Evolutionary conservation across 64 coral and sea anemone genomes (phyloP).

Genomic region (Catalaphyllia jardinei): DNA sequence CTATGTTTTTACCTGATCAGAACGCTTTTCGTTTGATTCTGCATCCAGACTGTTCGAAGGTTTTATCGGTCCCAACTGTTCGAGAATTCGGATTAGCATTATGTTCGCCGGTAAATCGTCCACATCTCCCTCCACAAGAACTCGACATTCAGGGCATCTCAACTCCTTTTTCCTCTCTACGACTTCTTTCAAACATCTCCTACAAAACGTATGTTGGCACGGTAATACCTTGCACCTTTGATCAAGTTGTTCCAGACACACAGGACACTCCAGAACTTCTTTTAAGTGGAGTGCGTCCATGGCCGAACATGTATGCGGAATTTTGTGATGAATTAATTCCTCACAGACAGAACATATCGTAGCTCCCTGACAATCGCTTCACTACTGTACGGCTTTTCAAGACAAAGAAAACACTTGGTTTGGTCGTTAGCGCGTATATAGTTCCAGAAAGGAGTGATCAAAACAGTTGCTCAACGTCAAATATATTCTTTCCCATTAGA

Average conservation of each 20-base stretch:
- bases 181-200: slow-evolving; percentile 75
- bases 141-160: slow-evolving; percentile 92
- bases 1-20: background rate
- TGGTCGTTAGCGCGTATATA: background rate
- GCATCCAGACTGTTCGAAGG: background rate
- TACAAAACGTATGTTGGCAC: slow-evolving; percentile 98
- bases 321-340: background rate
- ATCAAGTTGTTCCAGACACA: slow-evolving; percentile 92
- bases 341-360: background rate
- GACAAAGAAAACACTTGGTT: background rate
- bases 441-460: background rate
- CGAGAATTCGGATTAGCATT: slow-evolving; percentile 81
- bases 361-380: background rate
- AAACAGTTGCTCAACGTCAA: background rate
- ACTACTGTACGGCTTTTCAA: background rate
- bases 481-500: background rate
- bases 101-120: slow-evolving; percentile 90
- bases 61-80: slow-evolving; percentile 59
- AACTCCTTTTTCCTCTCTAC: slow-evolving; percentile 82
- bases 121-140: slow-evolving; percentile 81
- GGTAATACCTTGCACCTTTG: slow-evolving; percentile 94
- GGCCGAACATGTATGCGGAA: background rate
- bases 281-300: slow-evolving; percentile 75
- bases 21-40: slow-evolving; percentile 18
- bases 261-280: slow-evolving; percentile 94